Conservation (phyloP, 2,797 vertebrate genomes). For the Menidia menidia region DNA sequence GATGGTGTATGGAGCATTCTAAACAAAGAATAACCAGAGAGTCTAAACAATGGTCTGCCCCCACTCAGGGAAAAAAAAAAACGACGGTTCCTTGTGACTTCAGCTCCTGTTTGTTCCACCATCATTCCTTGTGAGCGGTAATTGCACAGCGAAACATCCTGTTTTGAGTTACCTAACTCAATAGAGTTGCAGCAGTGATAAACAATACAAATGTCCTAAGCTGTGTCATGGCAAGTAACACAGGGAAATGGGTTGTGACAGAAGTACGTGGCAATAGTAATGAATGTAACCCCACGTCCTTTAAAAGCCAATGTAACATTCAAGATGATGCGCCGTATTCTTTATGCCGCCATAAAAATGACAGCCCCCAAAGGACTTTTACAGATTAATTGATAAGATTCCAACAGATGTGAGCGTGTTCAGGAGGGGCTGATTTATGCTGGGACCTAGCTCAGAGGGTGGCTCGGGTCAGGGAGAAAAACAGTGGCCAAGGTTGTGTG, state of each 20-base stretch:
- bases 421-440: conserved; percentile 63
- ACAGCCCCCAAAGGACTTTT: conserved; percentile 64
- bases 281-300: conserved; percentile 42
- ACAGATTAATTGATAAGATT: conserved; percentile 71
- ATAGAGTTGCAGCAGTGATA: conserved; percentile 72
- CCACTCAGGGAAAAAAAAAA: conserved; percentile 51
- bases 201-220: conserved; percentile 76
- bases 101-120: conserved; percentile 74
- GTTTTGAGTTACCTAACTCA: conserved; percentile 81
- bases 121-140: conserved; percentile 78
- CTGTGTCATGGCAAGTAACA: conserved; percentile 64
- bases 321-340: conserved; percentile 55
- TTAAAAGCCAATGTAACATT: conserved; percentile 33
- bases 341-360: conserved; percentile 71
- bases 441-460: conserved; percentile 55
- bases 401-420: conserved; percentile 15
- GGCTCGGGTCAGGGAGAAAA: conserved; percentile 66
- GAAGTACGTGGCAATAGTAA: conserved; percentile 53
- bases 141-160: conserved; percentile 80
- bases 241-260: conserved; percentile 73
- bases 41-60: conserved; percentile 68
- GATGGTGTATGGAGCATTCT: conserved; percentile 60
- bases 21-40: conserved; percentile 65
- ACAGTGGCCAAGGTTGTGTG: conserved; percentile 70
- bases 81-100: conserved; percentile 65